phyloP scores from a whole-genome alignment of 30 jellyfish, hydroid and myxozoan species.

The Chironex yamaguchii region DNA sequence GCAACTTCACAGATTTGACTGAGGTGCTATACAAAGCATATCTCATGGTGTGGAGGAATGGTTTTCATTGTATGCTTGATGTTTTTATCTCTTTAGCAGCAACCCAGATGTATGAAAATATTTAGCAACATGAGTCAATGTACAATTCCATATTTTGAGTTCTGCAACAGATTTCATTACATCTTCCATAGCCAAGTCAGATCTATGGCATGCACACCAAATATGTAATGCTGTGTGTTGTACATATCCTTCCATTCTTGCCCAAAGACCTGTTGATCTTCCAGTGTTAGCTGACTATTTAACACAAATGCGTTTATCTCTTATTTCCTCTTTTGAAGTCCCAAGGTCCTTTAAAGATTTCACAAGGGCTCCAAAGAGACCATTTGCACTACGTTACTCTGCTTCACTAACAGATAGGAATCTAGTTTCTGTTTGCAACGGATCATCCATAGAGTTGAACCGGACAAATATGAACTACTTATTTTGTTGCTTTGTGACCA shows the following conservation, averaged over 20 bases:
- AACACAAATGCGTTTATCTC: conserved; percentile 10
- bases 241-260: conserved; percentile 30
- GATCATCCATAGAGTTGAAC: conserved; percentile 16
- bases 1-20: neutral
- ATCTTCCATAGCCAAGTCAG: conserved; percentile 66
- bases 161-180: conserved; percentile 46
- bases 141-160: conserved; percentile 38
- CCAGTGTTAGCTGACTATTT: conserved; percentile 55
- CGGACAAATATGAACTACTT: conserved; percentile 18
- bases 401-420: neutral
- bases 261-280: conserved; percentile 16
- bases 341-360: neutral
- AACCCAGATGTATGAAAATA: conserved; percentile 38
- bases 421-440: neutral
- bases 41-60: conserved; percentile 53
- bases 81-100: no score
- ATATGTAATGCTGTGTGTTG: conserved; percentile 18
- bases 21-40: conserved; percentile 35
- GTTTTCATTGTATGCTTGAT: conserved; percentile 14
- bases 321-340: neutral
- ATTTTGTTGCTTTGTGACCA: conserved; percentile 7
- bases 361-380: conserved; percentile 9
- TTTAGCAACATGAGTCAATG: conserved; percentile 13
- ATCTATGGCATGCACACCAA: conserved; percentile 63
- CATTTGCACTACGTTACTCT: conserved; percentile 24